Conservation (phyloP, 2,888 invertebrate species). For the Carabus problematicus region DNA sequence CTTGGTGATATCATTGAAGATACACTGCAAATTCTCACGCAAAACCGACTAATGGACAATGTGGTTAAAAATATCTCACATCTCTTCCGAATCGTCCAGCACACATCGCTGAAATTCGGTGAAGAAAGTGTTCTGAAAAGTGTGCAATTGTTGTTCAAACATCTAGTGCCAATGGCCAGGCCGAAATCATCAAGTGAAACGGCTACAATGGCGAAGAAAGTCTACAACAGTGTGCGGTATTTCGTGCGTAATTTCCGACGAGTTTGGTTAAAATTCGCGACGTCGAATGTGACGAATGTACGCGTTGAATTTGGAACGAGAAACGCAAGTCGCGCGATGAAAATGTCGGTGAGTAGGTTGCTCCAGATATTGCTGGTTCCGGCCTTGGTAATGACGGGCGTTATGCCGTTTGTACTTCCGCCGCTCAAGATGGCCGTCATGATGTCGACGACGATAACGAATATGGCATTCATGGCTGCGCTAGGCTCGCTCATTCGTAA, state of each 20-base stretch:
- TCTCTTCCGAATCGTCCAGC: too few relatives aligned
- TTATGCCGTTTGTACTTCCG: constrained; percentile 73
- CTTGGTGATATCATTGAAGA: too few relatives aligned
- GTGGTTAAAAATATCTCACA: too few relatives aligned
- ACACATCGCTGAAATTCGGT: too few relatives aligned
- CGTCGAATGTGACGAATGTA: background rate
- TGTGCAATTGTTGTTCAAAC: background rate
- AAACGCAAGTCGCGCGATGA: constrained; percentile 17
- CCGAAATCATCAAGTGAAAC: too few relatives aligned
- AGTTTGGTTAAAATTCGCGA: background rate
- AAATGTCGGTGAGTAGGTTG: constrained; percentile 32
- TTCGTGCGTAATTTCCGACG: constrained; percentile 4
- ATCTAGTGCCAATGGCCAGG: too few relatives aligned
- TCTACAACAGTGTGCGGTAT: too few relatives aligned
- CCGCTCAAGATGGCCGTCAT: constrained; percentile 72
- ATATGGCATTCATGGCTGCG: constrained; percentile 71
- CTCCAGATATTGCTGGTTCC: constrained; percentile 68
- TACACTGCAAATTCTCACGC: too few relatives aligned
- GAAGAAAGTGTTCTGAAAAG: constrained; percentile 9
- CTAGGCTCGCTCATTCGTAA: constrained; percentile 66
- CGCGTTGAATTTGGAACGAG: constrained; percentile 8
- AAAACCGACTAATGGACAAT: too few relatives aligned
- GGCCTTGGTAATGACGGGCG: constrained; percentile 69
- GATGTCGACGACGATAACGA: constrained; percentile 68
- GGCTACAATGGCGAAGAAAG: too few relatives aligned